Base-by-base conservation (phyloP, 2,888 invertebrate species). In the Temnothorax unifasciatus region DNA sequence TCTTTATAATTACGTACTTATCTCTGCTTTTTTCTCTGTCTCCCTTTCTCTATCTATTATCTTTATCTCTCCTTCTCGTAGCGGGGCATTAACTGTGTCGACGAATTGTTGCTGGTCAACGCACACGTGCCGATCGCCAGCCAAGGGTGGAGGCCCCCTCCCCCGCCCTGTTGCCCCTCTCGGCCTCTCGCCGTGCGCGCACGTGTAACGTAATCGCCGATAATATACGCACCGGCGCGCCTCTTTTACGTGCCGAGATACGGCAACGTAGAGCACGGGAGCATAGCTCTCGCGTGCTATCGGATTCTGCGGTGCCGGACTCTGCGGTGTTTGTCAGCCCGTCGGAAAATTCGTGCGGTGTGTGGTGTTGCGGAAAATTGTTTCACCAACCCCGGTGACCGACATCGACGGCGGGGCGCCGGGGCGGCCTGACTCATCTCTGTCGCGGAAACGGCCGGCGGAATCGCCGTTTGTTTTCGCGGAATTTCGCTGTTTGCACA, bases 131-230 rank as follows among this genome's bases (percentile, higher is more conserved):
- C 57, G 59, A 59, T 69, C 47, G 47, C n/a, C 57, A 59, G 57
- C 21, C 57, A 68, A 79, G 13, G 73, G 57, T 79, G 47, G 38
- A 38, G n/a, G 9, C 44, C 11, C 41, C 29, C 15, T 18, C 1
- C 47, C 6, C 41, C 18, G 25, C 34, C 34, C 34, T 34, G 34
- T 4, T 52, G 11, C 15, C n/a, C n/a, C 52, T 4, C 38, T 18
- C 21, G 57, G 13, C 3, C 59, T 13, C 13, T 21, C 18, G 4
- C 64, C 76, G 25, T 21, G 71, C 47, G 21, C 44, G 44, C 77
- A 71, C 59, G 59, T 81, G 73, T 81, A 81, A 71, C 59, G 79
- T 73, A 71, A 81, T 81, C 79, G 73, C 73, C 73, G 47, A 47
- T 81, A 81, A 71, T 81, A 81, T 13, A 81, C 73, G 71, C 79